Conservation (phyloP, 2,113 vertebrate species). For the Chiloscyllium plagiosum region DNA sequence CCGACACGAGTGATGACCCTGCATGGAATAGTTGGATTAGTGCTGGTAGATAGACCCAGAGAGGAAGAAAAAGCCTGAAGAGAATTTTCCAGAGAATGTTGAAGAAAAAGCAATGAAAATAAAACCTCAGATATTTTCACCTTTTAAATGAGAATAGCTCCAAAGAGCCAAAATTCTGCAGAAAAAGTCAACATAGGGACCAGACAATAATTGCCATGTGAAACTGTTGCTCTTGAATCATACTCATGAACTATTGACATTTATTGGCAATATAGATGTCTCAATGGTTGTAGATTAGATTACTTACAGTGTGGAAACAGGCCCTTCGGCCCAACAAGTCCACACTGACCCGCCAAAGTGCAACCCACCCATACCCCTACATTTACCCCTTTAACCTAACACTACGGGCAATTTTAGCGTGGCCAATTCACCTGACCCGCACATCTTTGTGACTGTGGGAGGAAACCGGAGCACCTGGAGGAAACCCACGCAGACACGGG, state of each 20-base stretch:
- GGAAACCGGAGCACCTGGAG: too few species aligned
- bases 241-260: background rate
- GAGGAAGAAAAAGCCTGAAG: background rate
- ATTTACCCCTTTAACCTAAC: too few species aligned
- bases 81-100: background rate
- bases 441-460: too few species aligned
- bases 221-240: background rate
- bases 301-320: too few species aligned
- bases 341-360: too few species aligned
- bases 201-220: background rate
- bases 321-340: too few species aligned
- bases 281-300: too few species aligned
- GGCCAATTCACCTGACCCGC: too few species aligned
- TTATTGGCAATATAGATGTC: background rate
- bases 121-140: background rate
- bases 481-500: too few species aligned
- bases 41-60: background rate
- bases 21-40: background rate
- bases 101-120: background rate
- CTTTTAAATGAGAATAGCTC: background rate
- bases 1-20: background rate
- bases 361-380: too few species aligned
- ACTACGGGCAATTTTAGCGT: too few species aligned
- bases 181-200: background rate
- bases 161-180: background rate